phyloP scores from a whole-genome alignment of 1,140 invertebrate species.

The Dufourea novaeangliae region DNA sequence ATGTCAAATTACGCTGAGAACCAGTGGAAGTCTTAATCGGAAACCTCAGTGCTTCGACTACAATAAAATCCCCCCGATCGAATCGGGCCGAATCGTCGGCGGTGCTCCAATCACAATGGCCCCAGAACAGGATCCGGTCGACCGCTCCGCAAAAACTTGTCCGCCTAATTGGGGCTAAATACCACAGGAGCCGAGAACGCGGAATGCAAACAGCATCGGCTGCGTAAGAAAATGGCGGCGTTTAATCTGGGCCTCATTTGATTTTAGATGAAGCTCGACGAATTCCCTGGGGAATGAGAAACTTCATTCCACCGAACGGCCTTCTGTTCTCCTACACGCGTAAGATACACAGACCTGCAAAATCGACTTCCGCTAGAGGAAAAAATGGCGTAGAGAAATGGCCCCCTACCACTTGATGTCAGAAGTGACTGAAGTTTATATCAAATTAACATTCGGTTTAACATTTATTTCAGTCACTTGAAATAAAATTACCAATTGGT shows the following conservation, averaged over 20 bases:
- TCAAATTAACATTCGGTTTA: too few species aligned
- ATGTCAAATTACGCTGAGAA: neutral
- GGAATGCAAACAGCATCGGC: neutral
- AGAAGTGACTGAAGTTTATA: too few species aligned
- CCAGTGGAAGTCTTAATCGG: neutral
- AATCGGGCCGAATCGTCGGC: neutral
- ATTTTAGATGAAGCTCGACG: conserved; percentile 48
- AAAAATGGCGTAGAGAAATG: too few species aligned
- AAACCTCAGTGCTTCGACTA: neutral
- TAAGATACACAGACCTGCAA: too few species aligned
- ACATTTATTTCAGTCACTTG: too few species aligned
- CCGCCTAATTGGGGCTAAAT: conserved; percentile 42
- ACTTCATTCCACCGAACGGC: conserved; percentile 28
- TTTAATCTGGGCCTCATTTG: conserved; percentile 55
- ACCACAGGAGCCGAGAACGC: neutral
- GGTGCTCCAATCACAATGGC: neutral
- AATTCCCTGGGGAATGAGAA: conserved; percentile 41
- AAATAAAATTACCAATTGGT: too few species aligned
- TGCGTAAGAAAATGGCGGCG: conserved; percentile 6
- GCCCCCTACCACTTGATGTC: too few species aligned
- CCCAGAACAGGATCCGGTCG: neutral
- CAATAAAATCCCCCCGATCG: neutral
- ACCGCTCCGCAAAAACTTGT: neutral
- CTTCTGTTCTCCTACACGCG: neutral
- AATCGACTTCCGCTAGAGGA: too few species aligned